Base-by-base conservation (phyloP, 2,888 invertebrate genomes). In the Mayetiola destructor region DNA sequence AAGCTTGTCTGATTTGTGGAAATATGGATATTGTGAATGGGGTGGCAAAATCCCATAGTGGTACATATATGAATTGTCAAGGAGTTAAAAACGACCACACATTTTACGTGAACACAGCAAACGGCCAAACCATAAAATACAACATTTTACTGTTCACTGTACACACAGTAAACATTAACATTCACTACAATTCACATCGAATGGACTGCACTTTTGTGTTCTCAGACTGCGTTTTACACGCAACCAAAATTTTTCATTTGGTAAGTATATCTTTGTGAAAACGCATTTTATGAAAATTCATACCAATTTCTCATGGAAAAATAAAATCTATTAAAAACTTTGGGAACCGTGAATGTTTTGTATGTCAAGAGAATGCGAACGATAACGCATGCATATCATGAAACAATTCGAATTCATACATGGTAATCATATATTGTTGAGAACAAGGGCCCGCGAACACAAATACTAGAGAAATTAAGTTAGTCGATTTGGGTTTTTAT, bases 401-500 rank as follows among this genome's bases (percentile, higher is more conserved):
- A n/a, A n/a, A n/a, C n/a, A n/a, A n/a, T n/a, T n/a, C n/a, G n/a
- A n/a, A n/a, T n/a, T n/a, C n/a, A n/a, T n/a, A n/a, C n/a, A n/a
- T n/a, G n/a, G n/a, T 27, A 48, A 27, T 48, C 48, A 48, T 48
- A 48, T 48, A 48, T 48, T 27, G 27, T 48, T 27, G 48, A 27
- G 27, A 48, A 48, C 48, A 27, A 48, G 48, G n/a, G n/a, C n/a
- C n/a, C 53, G 53, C 30, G 30, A 20, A 53, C 30, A 53, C 30
- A 53, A 30, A 53, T 30, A 53, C 29, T 53, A 53, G 53, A 53
- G 53, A 53, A 53, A 53, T 53, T 53, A 32, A 53, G 53, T 53
- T 53, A 53, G 53, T 53, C 30, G 53, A 53, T 30, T 53, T 53
- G 53, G 53, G 30, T 53, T 53, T 53, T 30, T 29, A n/a, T n/a